phyloP scores from a whole-genome alignment of 2,113 vertebrate species.

The Lepisosteus oculatus region DNA sequence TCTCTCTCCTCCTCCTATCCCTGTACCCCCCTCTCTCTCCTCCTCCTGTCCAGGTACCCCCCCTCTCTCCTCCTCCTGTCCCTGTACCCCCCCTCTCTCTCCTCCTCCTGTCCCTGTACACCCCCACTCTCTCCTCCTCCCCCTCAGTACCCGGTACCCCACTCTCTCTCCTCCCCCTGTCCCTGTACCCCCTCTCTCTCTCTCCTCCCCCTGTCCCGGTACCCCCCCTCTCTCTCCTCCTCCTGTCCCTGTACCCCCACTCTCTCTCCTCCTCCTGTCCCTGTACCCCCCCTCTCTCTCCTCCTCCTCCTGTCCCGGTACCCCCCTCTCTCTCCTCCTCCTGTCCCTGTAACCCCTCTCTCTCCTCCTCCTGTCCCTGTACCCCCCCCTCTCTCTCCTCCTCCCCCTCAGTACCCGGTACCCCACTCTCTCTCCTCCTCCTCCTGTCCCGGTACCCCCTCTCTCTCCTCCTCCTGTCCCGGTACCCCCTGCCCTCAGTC shows the following conservation, averaged over 20 bases:
- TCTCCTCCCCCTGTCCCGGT: too few relatives aligned
- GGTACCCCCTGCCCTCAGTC: slow-evolving; percentile 55
- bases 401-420: not conserved
- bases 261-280: too few relatives aligned
- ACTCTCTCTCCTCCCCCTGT: too few relatives aligned
- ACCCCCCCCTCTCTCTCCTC: not conserved
- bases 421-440: not conserved
- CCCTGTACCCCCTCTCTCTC: too few relatives aligned
- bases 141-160: too few relatives aligned
- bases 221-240: slow-evolving; percentile 11
- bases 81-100: not conserved
- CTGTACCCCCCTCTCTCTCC: too few relatives aligned
- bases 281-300: too few relatives aligned
- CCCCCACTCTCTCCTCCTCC: not conserved
- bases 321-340: too few relatives aligned
- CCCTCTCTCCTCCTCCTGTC: not conserved
- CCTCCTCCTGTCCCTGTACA: too few relatives aligned
- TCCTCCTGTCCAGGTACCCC: not conserved
- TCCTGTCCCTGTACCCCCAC: slow-evolving; percentile 8
- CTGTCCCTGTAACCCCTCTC: too few relatives aligned
- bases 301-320: too few relatives aligned
- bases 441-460: slow-evolving; percentile 7
- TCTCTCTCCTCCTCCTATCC: not conserved
- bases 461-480: not conserved
- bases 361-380: not conserved